These are phyloP conservation scores for Ophioderma brevispina DNA, from an alignment of 35 echinoderm and acorn worm genomes.

Conservation along the genomic window DNA sequence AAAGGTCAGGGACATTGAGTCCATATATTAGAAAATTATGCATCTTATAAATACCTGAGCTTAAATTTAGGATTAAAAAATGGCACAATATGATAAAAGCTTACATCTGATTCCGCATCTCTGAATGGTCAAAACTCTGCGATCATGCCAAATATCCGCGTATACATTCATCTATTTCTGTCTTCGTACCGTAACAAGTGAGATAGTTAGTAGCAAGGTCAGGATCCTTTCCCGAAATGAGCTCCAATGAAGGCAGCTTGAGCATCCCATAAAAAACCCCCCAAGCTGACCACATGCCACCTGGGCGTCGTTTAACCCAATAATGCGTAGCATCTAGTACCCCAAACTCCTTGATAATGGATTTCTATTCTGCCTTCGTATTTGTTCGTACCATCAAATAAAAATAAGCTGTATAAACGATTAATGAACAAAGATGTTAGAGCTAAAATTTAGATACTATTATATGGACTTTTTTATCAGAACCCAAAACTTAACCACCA, in stretches of 20 bases:
- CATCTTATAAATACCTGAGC: no score
- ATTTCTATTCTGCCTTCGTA: slow-evolving; percentile 18
- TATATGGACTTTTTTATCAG: no score
- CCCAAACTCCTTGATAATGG: slow-evolving; percentile 7
- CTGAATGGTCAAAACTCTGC: not conserved
- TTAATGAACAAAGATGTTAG: no score
- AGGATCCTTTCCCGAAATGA: slow-evolving; percentile 22
- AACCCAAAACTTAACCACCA: no score
- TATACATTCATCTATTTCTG: slow-evolving; percentile 7
- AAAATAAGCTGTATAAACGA: not conserved
- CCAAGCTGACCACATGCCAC: slow-evolving; percentile 21
- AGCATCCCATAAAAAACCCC: not conserved
- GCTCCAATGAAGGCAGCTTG: not conserved
- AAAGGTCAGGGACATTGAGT: no score
- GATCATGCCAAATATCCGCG: not conserved
- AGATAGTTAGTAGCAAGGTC: slow-evolving; percentile 15
- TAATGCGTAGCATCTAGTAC: not conserved
- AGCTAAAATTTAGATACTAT: no score
- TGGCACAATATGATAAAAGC: no score
- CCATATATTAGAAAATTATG: no score
- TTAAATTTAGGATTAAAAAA: no score
- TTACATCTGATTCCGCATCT: slow-evolving; percentile 29
- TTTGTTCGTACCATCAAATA: not conserved
- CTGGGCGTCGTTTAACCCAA: slow-evolving; percentile 18
- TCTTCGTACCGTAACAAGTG: slow-evolving; percentile 3